Evolutionary conservation across 1,140 invertebrate genomes (phyloP).

Genomic region (Pygmarrhopalites habei): DNA sequence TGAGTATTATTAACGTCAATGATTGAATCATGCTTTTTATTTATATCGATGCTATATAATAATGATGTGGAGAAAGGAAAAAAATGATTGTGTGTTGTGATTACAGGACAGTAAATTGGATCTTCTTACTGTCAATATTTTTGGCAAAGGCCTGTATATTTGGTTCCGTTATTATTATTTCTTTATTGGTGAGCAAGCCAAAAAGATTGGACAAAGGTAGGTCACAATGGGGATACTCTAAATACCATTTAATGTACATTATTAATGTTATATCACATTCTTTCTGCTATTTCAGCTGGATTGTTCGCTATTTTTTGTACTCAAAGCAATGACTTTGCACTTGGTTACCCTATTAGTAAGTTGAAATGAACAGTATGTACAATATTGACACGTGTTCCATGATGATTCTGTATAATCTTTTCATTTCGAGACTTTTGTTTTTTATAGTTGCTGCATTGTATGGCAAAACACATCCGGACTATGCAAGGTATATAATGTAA

Average conservation of each 20-base stretch:
- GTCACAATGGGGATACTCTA: slow-evolving; percentile 58
- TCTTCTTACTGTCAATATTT: slow-evolving; percentile 74
- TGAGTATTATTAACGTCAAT: slow-evolving; percentile 40
- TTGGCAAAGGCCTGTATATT: slow-evolving; percentile 82
- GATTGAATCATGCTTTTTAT: background rate
- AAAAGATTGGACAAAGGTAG: slow-evolving; percentile 71
- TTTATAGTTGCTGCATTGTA: slow-evolving; percentile 51
- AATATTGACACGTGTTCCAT: background rate
- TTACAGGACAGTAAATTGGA: slow-evolving; percentile 70
- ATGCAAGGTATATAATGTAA: no score
- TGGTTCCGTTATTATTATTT: slow-evolving; percentile 68
- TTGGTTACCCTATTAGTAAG: slow-evolving; percentile 92
- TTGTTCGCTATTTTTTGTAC: slow-evolving; percentile 92
- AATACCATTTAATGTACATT: no score
- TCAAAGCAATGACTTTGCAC: slow-evolving; percentile 96
- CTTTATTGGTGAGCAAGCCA: slow-evolving; percentile 68
- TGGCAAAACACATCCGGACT: slow-evolving; percentile 70
- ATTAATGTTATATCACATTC: no score
- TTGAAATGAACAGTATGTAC: slow-evolving; percentile 25
- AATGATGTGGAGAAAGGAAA: background rate
- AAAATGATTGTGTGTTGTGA: slow-evolving; percentile 15
- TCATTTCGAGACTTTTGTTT: slow-evolving; percentile 13
- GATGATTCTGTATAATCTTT: no score
- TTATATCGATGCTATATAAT: no score
- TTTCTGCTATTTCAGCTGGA: no score